Conservation (phyloP, 2,797 vertebrate species). For the Bradypodion ventrale region DNA sequence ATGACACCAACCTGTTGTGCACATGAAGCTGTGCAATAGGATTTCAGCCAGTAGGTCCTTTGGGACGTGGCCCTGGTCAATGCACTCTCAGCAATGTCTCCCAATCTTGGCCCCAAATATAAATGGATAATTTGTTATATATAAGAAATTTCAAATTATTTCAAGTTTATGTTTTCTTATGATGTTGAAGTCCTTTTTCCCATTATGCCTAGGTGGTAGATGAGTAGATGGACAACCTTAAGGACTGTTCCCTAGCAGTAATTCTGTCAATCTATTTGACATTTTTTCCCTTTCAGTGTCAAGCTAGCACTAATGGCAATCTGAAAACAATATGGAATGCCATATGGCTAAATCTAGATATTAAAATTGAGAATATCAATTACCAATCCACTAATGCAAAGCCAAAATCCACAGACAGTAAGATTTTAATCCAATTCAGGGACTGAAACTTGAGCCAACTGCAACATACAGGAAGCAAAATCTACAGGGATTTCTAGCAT, state of each 20-base stretch:
- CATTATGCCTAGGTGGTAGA: background rate
- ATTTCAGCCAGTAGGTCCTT: background rate
- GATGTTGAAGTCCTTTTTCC: background rate
- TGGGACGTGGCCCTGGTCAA: background rate
- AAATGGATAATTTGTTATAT: constrained; percentile 12
- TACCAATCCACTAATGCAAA: constrained; percentile 88
- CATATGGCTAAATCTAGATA: constrained; percentile 77
- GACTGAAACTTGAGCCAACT: constrained; percentile 71
- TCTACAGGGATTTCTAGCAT: constrained; percentile 25
- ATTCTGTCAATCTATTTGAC: background rate
- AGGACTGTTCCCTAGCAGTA: background rate
- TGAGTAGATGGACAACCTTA: background rate
- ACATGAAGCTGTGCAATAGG: too few species aligned
- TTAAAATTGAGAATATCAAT: constrained; percentile 82
- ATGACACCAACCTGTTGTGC: too few species aligned
- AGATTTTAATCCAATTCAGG: constrained; percentile 91
- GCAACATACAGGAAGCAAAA: constrained; percentile 50
- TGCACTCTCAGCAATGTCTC: background rate
- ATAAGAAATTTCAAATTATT: constrained; percentile 18
- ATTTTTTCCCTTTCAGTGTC: background rate
- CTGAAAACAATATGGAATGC: constrained; percentile 60
- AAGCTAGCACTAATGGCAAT: constrained; percentile 21
- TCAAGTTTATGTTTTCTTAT: constrained; percentile 21
- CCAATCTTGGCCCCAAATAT: constrained; percentile 23
- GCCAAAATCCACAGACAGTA: constrained; percentile 83